Evolutionary conservation across 2,797 vertebrate genomes (phyloP).

Genomic region (Cryptoprocta ferox): DNA sequence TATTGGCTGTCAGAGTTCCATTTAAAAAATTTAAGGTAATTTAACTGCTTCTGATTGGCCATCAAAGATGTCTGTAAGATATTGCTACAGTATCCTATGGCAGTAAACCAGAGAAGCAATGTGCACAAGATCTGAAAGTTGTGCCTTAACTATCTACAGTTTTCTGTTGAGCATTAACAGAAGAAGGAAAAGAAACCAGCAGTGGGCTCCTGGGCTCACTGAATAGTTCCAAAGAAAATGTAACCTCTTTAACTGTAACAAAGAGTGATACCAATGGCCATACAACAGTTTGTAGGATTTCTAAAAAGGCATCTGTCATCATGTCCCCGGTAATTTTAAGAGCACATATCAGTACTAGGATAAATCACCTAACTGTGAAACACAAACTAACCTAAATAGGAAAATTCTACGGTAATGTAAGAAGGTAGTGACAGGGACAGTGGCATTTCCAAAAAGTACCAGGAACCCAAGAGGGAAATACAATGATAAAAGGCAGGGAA

Average conservation of each 20-base stretch:
- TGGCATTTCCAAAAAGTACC: slow-evolving; percentile 2
- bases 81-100: slow-evolving; percentile 41
- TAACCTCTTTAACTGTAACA: slow-evolving; percentile 1
- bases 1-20: slow-evolving; percentile 78
- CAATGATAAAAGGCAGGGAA: not conserved
- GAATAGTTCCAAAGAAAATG: slow-evolving; percentile 28
- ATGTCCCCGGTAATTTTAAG: slow-evolving; percentile 28
- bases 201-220: not conserved
- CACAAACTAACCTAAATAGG: slow-evolving; percentile 33
- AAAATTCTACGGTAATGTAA: not conserved
- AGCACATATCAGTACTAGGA: slow-evolving; percentile 1
- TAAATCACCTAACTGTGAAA: slow-evolving; percentile 64
- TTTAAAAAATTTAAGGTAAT: slow-evolving; percentile 79
- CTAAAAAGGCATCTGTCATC: slow-evolving; percentile 46
- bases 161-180: slow-evolving; percentile 50
- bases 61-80: slow-evolving; percentile 68
- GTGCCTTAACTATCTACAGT: slow-evolving; percentile 39
- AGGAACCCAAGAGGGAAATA: slow-evolving; percentile 29
- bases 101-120: slow-evolving; percentile 64
- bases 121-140: slow-evolving; percentile 67
- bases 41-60: slow-evolving; percentile 74
- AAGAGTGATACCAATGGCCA: not conserved
- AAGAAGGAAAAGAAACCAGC: slow-evolving; percentile 35
- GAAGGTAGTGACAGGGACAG: not conserved
- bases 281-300: not conserved